Evolutionary conservation across 2,888 invertebrate genomes (phyloP).

Genomic region (Plebejus anna): DNA sequence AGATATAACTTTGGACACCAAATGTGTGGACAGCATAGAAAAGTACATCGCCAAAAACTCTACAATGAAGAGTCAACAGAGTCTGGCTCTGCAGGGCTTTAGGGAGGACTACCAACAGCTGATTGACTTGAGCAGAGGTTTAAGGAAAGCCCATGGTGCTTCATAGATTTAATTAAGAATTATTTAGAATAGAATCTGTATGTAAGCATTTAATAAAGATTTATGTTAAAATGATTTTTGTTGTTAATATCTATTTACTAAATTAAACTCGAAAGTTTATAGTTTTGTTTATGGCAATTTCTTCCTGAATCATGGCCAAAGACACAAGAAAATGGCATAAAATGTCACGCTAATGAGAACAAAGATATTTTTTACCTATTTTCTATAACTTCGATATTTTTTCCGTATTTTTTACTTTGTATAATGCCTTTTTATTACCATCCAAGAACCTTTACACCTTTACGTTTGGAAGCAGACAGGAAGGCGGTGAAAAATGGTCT

Average conservation of each 20-base stretch:
- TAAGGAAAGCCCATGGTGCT: slow-evolving; percentile 84
- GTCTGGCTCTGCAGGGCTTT: slow-evolving; percentile 85
- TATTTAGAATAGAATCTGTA: slow-evolving; percentile 44
- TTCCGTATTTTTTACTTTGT: slow-evolving; percentile 17
- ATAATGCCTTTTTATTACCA: slow-evolving; percentile 67
- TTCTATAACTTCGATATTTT: background rate
- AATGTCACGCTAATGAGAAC: background rate
- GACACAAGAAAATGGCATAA: background rate
- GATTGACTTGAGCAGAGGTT: slow-evolving; percentile 79
- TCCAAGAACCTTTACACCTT: slow-evolving; percentile 61
- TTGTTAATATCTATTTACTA: background rate
- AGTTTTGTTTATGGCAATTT: background rate
- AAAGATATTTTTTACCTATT: background rate
- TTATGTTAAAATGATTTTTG: background rate
- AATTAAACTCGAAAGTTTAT: background rate
- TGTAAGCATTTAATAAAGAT: slow-evolving; percentile 27
- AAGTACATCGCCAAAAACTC: slow-evolving; percentile 82
- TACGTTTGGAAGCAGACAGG: slow-evolving; percentile 60
- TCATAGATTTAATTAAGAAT: slow-evolving; percentile 46
- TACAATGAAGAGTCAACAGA: slow-evolving; percentile 83
- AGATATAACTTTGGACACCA: slow-evolving; percentile 74
- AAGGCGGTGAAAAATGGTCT: slow-evolving; percentile 77
- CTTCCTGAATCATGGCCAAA: too few species aligned
- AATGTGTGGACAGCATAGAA: slow-evolving; percentile 80
- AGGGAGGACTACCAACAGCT: slow-evolving; percentile 83